phyloP scores from a whole-genome alignment of 2,113 vertebrate genomes.

The Vombatus ursinus region DNA sequence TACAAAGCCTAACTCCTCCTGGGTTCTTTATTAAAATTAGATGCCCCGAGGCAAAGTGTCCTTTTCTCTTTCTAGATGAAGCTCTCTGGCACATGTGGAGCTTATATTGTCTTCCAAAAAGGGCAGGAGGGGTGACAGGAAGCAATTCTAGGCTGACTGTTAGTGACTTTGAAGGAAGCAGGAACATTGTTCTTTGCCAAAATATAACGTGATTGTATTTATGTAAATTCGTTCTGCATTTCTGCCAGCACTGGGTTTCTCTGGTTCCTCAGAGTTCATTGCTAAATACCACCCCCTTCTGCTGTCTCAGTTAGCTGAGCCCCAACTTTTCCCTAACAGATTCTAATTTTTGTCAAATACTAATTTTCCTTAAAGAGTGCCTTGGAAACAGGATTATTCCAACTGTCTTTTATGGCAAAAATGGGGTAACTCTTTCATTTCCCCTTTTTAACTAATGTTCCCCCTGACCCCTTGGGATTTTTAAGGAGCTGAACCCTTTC shows the following conservation, averaged over 20 bases:
- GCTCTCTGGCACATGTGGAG: conserved; percentile 1
- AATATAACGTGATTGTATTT: conserved; percentile 73
- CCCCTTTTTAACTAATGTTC: conserved; percentile 23
- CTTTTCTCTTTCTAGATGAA: not conserved
- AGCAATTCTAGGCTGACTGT: conserved; percentile 58
- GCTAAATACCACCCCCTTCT: conserved; percentile 73
- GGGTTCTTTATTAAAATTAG: conserved; percentile 35
- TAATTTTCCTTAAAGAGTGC: conserved; percentile 55
- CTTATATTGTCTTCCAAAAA: not conserved
- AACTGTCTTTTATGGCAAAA: conserved; percentile 51
- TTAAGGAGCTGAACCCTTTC: not conserved
- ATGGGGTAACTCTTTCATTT: conserved; percentile 5
- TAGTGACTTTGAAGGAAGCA: conserved; percentile 72
- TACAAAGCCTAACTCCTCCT: conserved; percentile 19
- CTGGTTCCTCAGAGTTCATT: conserved; percentile 76
- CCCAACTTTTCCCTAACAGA: conserved; percentile 72
- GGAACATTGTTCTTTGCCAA: conserved; percentile 75
- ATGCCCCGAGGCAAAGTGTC: not conserved
- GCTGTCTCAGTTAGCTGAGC: conserved; percentile 64
- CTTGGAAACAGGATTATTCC: conserved; percentile 18
- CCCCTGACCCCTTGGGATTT: conserved; percentile 28
- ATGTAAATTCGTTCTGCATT: conserved; percentile 70
- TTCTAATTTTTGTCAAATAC: conserved; percentile 64
- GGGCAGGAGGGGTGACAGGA: conserved; percentile 33
- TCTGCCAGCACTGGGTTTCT: conserved; percentile 68